These are phyloP conservation scores for Drosophila kanekoi DNA, from an alignment of 2,888 invertebrate genomes.

Conservation along the genomic window DNA sequence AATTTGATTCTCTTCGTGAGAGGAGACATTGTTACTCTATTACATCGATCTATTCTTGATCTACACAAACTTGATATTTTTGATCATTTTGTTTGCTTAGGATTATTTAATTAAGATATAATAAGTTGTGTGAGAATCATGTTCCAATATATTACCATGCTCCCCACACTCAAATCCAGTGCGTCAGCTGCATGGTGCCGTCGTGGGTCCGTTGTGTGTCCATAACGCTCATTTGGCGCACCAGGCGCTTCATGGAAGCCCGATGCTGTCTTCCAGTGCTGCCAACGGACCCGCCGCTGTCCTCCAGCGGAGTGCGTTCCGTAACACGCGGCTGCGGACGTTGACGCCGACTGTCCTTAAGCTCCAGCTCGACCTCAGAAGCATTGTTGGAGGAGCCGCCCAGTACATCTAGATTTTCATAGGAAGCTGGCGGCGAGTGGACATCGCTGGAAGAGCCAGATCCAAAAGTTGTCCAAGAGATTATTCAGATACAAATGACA, in stretches of 20 bases:
- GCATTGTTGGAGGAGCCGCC: constrained; percentile 84
- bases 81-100: too few relatives aligned
- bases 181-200: constrained; percentile 93
- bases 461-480: background rate
- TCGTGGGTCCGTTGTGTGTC: constrained; percentile 92
- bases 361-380: constrained; percentile 80
- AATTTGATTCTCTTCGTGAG: too few relatives aligned
- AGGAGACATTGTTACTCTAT: too few relatives aligned
- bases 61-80: too few relatives aligned
- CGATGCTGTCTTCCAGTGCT: constrained; percentile 77
- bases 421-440: constrained; percentile 87
- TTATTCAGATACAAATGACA: too few relatives aligned
- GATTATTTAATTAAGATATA: background rate
- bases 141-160: background rate
- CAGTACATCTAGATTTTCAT: constrained; percentile 90
- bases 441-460: constrained; percentile 35
- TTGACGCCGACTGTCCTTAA: constrained; percentile 73
- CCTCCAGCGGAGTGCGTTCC: constrained; percentile 85
- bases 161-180: constrained; percentile 89
- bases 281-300: constrained; percentile 20
- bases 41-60: too few relatives aligned
- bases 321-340: constrained; percentile 68
- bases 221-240: constrained; percentile 92
- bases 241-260: constrained; percentile 89
- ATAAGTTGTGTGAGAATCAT: constrained; percentile 1